Conservation (phyloP, 2,113 vertebrate genomes). For the Climacteris rufus region DNA sequence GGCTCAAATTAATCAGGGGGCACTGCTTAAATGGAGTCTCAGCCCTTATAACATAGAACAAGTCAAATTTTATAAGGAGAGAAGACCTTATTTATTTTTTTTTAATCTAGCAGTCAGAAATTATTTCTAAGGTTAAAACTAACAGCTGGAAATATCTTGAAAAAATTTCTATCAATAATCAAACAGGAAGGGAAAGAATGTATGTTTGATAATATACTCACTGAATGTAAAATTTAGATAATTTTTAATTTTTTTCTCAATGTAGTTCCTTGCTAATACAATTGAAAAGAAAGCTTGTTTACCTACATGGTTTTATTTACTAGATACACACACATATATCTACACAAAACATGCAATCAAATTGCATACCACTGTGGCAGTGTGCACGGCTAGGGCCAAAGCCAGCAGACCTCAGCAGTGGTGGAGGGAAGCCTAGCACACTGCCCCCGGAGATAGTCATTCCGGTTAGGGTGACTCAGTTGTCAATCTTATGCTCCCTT, state of each 20-base stretch:
- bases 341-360: background rate
- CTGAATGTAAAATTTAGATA: background rate
- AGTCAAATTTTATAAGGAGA: constrained; percentile 44
- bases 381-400: no score
- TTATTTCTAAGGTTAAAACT: constrained; percentile 42
- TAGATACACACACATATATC: background rate
- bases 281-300: background rate
- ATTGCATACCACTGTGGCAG: rapidly evolving
- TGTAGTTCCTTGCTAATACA: background rate
- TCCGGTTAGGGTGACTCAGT: no score
- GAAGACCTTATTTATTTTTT: background rate
- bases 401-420: no score
- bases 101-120: constrained; percentile 9
- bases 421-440: no score
- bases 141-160: constrained; percentile 38
- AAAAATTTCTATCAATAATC: constrained; percentile 1
- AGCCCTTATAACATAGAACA: constrained; percentile 43
- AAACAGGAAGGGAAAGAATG: background rate
- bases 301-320: rapidly evolving
- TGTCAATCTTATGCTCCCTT: no score
- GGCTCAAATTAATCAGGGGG: background rate
- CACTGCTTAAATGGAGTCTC: background rate
- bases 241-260: background rate
- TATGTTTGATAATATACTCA: background rate
- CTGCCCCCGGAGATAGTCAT: no score